phyloP scores from a whole-genome alignment of 2,113 vertebrate species.

The Phyllostomus hastatus region DNA sequence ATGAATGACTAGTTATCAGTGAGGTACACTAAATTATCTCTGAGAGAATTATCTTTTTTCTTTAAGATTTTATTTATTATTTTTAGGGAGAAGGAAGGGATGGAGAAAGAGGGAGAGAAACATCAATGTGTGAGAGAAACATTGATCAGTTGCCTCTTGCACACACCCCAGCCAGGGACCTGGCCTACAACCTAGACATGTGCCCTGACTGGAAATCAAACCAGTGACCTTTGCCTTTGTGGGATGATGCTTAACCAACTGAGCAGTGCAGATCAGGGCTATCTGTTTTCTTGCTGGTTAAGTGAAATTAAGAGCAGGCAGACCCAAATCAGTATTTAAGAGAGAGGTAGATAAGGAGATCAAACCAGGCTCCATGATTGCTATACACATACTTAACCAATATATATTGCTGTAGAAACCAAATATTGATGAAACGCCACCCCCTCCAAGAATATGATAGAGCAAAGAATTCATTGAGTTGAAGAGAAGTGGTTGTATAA shows the following conservation, averaged over 20 bases:
- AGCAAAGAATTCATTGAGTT: neutral
- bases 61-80: too few relatives aligned
- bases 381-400: neutral
- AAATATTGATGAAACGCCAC: neutral
- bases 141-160: too few relatives aligned
- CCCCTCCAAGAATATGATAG: neutral
- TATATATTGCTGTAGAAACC: neutral
- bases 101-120: too few relatives aligned
- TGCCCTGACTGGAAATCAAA: too few relatives aligned
- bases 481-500: neutral
- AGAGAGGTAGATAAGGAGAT: neutral
- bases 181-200: too few relatives aligned
- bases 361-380: neutral
- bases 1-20: neutral
- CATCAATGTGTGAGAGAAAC: too few relatives aligned
- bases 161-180: too few relatives aligned
- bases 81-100: too few relatives aligned
- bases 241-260: too few relatives aligned
- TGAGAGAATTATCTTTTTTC: neutral
- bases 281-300: neutral
- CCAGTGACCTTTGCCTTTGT: too few relatives aligned
- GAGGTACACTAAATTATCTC: neutral
- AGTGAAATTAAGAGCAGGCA: neutral
- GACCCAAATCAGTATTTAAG: neutral
- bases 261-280: too few relatives aligned